These are phyloP conservation scores for Alaudala cheleensis DNA, from an alignment of 2,113 vertebrate species.

Conservation along the genomic window DNA sequence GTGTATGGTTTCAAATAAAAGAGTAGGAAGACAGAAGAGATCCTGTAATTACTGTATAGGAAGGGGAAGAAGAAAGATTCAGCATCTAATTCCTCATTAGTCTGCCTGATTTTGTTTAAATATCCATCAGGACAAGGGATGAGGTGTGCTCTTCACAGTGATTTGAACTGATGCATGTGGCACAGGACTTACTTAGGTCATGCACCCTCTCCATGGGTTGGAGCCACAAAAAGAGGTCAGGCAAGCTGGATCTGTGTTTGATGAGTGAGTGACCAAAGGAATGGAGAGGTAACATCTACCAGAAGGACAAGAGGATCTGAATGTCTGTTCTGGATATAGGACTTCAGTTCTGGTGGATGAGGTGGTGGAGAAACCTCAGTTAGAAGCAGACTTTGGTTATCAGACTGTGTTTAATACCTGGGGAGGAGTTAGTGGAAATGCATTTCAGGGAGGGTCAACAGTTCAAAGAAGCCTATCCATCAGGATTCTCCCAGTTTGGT, in stretches of 20 bases:
- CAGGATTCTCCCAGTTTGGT: background rate
- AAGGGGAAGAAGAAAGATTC: background rate
- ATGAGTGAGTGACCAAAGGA: background rate
- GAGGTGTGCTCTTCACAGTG: background rate
- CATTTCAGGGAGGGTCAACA: background rate
- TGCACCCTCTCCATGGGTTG: background rate
- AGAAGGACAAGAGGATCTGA: background rate
- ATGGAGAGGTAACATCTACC: background rate
- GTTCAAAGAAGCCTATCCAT: background rate
- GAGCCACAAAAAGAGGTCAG: background rate
- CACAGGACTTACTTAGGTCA: background rate
- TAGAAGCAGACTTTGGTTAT: background rate
- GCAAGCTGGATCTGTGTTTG: background rate
- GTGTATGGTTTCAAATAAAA: background rate
- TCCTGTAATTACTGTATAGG: background rate
- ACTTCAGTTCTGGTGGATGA: background rate
- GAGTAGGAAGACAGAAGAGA: background rate
- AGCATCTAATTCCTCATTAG: background rate
- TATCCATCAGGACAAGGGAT: rapidly evolving
- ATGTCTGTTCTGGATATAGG: background rate
- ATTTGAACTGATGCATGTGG: background rate
- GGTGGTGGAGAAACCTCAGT: background rate
- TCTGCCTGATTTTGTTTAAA: background rate
- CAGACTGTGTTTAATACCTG: background rate
- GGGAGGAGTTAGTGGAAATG: background rate